Conservation (phyloP, 2,797 vertebrate species). For the Cheracebus regulus region DNA sequence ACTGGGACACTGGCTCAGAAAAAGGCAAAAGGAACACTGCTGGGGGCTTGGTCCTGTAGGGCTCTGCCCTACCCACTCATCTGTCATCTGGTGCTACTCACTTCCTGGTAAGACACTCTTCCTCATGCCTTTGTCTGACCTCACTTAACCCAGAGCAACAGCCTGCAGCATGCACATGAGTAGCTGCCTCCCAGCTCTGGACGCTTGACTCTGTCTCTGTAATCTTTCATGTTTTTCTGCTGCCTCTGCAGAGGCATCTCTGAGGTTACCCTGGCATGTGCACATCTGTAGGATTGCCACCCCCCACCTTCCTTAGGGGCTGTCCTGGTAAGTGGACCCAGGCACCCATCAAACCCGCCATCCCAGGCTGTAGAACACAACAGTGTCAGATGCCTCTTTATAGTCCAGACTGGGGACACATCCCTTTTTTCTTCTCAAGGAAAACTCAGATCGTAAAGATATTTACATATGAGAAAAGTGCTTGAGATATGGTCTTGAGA, state of each 20-base stretch:
- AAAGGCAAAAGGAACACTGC: not conserved
- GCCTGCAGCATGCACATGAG: fast-evolving
- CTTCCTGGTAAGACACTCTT: not conserved
- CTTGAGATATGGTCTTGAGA: not conserved
- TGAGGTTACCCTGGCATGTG: too few species aligned
- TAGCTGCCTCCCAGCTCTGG: not conserved
- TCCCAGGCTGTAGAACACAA: not conserved
- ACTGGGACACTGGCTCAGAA: not conserved
- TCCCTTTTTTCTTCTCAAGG: not conserved
- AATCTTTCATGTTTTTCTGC: not conserved
- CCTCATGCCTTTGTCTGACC: not conserved
- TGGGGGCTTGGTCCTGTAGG: not conserved
- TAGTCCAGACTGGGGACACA: not conserved
- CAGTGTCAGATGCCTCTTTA: not conserved
- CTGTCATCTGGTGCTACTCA: too few species aligned
- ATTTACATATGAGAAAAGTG: not conserved
- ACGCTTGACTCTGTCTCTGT: not conserved
- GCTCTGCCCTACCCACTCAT: not conserved
- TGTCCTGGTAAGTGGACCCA: not conserved
- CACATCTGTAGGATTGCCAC: too few species aligned
- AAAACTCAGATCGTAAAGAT: not conserved
- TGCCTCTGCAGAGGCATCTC: not conserved
- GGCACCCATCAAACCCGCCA: too few species aligned
- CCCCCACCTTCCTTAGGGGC: not conserved
- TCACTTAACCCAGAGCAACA: not conserved